Evolutionary conservation across 1,140 invertebrate species (phyloP).

Genomic region (Tetranychus urticae): DNA sequence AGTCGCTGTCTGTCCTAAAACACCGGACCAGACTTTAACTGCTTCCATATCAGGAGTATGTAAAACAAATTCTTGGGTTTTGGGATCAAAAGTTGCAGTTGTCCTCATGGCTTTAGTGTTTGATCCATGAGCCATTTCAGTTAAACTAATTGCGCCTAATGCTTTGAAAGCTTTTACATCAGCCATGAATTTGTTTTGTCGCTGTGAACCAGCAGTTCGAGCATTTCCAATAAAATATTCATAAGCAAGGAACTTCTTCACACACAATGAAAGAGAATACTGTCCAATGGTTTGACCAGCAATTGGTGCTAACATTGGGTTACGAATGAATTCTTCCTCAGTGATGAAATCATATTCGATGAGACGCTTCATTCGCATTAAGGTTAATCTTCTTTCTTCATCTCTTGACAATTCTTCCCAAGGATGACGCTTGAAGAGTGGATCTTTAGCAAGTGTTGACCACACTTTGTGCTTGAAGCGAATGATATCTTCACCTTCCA

Average conservation of each 20-base stretch:
- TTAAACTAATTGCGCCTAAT: slow-evolving; percentile 51
- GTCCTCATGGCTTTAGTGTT: slow-evolving; percentile 76
- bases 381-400: slow-evolving; percentile 34
- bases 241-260: slow-evolving; percentile 31
- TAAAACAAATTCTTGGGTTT: slow-evolving; percentile 49
- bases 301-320: slow-evolving; percentile 20
- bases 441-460: slow-evolving; percentile 29
- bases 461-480: slow-evolving; percentile 52
- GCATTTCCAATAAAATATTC: slow-evolving; percentile 19
- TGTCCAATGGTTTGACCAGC: slow-evolving; percentile 28
- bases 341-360: slow-evolving; percentile 35
- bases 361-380: slow-evolving; percentile 32
- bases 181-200: slow-evolving; percentile 41
- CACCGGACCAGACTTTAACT: slow-evolving; percentile 77
- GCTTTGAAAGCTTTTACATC: slow-evolving; percentile 38
- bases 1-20: slow-evolving; percentile 46
- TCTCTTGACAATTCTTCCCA: slow-evolving; percentile 33
- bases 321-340: slow-evolving; percentile 28
- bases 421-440: slow-evolving; percentile 37
- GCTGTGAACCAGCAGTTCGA: slow-evolving; percentile 44
- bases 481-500: slow-evolving; percentile 42
- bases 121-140: slow-evolving; percentile 77
- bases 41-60: slow-evolving; percentile 79
- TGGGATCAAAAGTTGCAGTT: slow-evolving; percentile 56
- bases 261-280: slow-evolving; percentile 38